Evolutionary conservation across 2,888 invertebrate species (phyloP).

Genomic region (Xylocampa areola): DNA sequence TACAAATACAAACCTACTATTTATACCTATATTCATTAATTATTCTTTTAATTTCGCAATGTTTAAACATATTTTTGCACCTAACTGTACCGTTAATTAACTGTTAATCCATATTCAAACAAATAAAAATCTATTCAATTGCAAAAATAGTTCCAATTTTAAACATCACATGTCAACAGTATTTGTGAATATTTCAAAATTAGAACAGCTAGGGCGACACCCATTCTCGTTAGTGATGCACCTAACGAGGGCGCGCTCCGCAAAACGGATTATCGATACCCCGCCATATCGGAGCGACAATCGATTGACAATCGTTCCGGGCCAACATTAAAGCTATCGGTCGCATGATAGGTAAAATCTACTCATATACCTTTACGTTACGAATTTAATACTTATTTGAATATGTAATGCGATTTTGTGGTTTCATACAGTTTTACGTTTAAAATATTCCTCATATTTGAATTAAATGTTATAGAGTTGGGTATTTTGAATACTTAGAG

Average conservation of each 20-base stretch:
- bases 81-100: too few relatives aligned
- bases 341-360: constrained; percentile 51
- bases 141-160: background rate
- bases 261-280: constrained; percentile 64
- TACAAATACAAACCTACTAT: too few relatives aligned
- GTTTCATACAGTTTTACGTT: too few relatives aligned
- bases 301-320: constrained; percentile 62
- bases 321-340: constrained; percentile 50
- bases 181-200: constrained; percentile 57
- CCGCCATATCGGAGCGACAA: constrained; percentile 59
- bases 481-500: background rate
- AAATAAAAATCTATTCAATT: constrained; percentile 2
- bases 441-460: too few relatives aligned
- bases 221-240: constrained; percentile 63
- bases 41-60: too few relatives aligned
- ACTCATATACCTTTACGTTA: constrained; percentile 37
- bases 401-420: constrained; percentile 1
- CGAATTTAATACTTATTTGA: constrained; percentile 29
- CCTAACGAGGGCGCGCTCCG: constrained; percentile 62
- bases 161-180: constrained; percentile 21
- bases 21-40: too few relatives aligned
- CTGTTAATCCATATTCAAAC: constrained; percentile 1
- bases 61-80: too few relatives aligned
- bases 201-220: constrained; percentile 56
- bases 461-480: background rate